phyloP scores from a whole-genome alignment of 2,888 invertebrate species.

The Ectobius pallidus region DNA sequence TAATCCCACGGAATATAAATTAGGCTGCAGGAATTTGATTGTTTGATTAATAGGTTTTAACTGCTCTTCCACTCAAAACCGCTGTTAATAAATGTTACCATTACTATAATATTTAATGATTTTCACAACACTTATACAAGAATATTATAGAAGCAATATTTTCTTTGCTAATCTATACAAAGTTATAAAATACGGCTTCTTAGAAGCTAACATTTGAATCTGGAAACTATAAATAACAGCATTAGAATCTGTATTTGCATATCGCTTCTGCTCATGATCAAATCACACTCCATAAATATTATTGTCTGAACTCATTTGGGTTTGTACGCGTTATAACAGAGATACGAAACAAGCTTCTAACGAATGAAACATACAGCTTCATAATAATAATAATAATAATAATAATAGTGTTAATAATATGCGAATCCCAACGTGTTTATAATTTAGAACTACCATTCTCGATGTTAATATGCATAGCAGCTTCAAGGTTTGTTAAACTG shows the following conservation, averaged over 20 bases:
- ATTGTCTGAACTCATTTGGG: not conserved
- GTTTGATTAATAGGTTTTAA: no score
- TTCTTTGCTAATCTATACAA: not conserved
- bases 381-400: no score
- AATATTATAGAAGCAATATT: no score
- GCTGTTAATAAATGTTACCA: no score
- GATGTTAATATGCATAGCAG: not conserved
- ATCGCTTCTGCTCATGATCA: not conserved
- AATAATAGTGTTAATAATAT: not conserved
- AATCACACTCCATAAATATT: constrained; percentile 5
- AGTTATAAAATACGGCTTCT: not conserved
- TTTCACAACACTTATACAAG: no score
- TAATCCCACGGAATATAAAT: no score
- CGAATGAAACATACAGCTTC: not conserved
- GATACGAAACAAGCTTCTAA: not conserved
- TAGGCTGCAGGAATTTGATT: no score
- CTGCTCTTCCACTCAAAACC: no score
- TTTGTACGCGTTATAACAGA: not conserved
- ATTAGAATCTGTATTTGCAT: not conserved
- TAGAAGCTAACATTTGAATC: no score
- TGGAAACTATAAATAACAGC: not conserved
- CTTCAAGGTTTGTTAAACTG: not conserved
- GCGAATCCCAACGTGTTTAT: not conserved
- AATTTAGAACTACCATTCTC: not conserved
- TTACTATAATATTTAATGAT: no score